Conservation (phyloP, 2,888 invertebrate genomes). For the Thymelicus lineola region DNA sequence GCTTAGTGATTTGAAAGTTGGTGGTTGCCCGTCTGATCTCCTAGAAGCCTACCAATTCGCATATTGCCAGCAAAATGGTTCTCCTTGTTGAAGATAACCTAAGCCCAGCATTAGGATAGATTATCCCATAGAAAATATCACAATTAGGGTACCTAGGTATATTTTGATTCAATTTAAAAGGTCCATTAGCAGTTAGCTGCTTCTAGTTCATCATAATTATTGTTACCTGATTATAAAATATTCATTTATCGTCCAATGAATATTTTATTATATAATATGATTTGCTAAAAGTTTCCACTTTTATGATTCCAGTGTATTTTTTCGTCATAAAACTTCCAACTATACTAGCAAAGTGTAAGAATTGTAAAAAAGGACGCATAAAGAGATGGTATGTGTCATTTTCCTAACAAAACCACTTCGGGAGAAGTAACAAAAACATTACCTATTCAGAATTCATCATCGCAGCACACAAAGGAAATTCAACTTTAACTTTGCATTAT, state of each 20-base stretch:
- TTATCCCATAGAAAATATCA: no score
- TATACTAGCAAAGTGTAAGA: conserved; percentile 33
- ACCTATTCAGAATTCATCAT: conserved; percentile 63
- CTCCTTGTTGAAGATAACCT: no score
- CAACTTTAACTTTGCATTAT: conserved; percentile 58
- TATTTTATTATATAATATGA: background rate
- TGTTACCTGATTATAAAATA: background rate
- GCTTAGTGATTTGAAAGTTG: no score
- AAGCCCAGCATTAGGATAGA: no score
- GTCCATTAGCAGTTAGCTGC: no score
- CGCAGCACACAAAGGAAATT: conserved; percentile 55
- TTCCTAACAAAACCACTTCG: conserved; percentile 49
- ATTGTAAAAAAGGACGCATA: conserved; percentile 32
- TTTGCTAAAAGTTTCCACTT: conserved; percentile 25
- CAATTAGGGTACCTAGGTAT: no score
- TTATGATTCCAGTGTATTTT: conserved; percentile 31
- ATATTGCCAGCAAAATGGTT: no score
- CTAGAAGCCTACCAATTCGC: no score
- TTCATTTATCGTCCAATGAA: background rate
- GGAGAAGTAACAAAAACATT: conserved; percentile 58
- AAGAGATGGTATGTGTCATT: conserved; percentile 47
- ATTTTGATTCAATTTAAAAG: no score
- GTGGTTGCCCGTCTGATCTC: no score
- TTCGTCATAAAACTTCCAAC: conserved; percentile 32
- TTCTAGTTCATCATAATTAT: no score